These are phyloP conservation scores for Trichacis sp. DNA, from an alignment of 2,888 invertebrate species.

Conservation along the genomic window DNA sequence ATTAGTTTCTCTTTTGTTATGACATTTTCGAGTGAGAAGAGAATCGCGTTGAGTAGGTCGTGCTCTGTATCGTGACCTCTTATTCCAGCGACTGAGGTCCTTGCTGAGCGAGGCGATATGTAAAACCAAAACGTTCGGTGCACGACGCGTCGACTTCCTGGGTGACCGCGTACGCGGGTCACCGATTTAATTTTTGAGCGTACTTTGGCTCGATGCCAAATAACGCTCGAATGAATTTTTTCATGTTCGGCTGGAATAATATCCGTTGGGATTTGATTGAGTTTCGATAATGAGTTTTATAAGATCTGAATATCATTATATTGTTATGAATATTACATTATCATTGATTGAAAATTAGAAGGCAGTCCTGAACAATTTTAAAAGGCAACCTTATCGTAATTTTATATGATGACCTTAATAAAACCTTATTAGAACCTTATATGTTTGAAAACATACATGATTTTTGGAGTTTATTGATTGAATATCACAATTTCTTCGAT, in stretches of 20 bases:
- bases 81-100: conserved; percentile 10
- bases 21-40: neutral
- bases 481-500: too few species aligned
- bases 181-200: conserved; percentile 36
- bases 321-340: too few species aligned
- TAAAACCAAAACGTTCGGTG: conserved; percentile 30
- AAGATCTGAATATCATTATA: too few species aligned
- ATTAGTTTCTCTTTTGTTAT: neutral
- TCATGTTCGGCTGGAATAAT: too few species aligned
- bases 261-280: neutral
- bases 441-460: too few species aligned
- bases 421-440: too few species aligned
- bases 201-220: neutral
- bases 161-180: conserved; percentile 47
- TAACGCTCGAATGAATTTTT: neutral
- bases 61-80: conserved; percentile 4
- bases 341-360: too few species aligned
- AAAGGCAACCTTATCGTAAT: too few species aligned
- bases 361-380: too few species aligned
- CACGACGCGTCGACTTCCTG: conserved; percentile 45
- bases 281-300: too few species aligned
- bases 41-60: neutral
- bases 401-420: too few species aligned
- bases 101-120: conserved; percentile 10
- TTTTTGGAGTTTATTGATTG: too few species aligned